Base-by-base conservation (phyloP, 1,140 invertebrate species). In the Panulirus ornatus region DNA sequence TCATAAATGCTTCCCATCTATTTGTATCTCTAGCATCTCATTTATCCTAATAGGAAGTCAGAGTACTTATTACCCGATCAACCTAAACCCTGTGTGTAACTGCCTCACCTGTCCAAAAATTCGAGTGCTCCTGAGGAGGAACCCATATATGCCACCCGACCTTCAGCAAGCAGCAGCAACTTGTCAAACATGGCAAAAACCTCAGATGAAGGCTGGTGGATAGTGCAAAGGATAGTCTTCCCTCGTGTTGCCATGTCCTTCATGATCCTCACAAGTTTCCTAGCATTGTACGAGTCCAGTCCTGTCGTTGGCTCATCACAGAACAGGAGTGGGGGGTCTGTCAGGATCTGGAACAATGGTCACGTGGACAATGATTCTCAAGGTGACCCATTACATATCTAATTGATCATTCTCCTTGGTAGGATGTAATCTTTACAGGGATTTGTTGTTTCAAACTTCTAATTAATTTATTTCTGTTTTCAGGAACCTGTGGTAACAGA, bases 141-240 rank as follows among this genome's bases (percentile, higher is more conserved):
- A 36, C 97, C 97, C 93, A 97, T 96, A 94, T 96, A 98, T 0
- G 97, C 96, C 36, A 97, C 95, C 92, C 96, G 95, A 5, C 98
- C 98, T 84, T 96, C 96, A 84, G 95, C 95, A 84, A 98, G 93
- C 22, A 98, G 93, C 30, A 97, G 95, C 19, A 97, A 95, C 93
- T 97, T 95, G 86, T 97, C 96, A 93, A 98, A 98, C 81, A 97
- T 94, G 92, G 96, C 95, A 92, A 97, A 97, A 8, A 98, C 95
- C 88, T 97, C 96, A 6, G 97, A 98, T 9, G 97, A 96, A 0
- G 97, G 97, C 93, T 98, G 97, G 94, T 98, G 97, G 47, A 98
- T 96, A 0, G 97, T 97, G 92, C 97, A 97, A 34, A 98, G 95
- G 14, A 98, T 96, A 51, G 97, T 96, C 94, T 97, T 97, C 63